Conservation (phyloP, 1,140 invertebrate species). For the Pseudobourletiella spinata region DNA sequence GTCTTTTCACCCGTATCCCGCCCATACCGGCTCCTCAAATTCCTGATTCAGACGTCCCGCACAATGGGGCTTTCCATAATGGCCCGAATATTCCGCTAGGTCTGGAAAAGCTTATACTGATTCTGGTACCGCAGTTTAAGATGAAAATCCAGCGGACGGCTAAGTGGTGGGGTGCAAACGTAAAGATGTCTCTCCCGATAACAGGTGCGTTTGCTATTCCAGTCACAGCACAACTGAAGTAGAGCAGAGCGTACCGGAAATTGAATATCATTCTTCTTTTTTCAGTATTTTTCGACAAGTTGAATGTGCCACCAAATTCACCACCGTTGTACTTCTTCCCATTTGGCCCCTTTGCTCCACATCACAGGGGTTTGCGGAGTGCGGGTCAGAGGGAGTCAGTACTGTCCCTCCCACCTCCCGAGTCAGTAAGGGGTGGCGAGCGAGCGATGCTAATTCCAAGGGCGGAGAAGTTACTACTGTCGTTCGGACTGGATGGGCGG, state of each 20-base stretch:
- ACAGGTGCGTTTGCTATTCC: constrained; percentile 6
- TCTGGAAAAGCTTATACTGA: constrained; percentile 22
- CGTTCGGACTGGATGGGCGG: constrained; percentile 21
- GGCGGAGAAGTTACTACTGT: constrained; percentile 21
- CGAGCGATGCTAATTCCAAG: constrained; percentile 23
- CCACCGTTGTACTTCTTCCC: constrained; percentile 8
- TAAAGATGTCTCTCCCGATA: constrained; percentile 27
- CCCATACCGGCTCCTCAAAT: constrained; percentile 8
- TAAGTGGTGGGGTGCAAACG: constrained; percentile 14
- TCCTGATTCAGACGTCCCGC: neutral
- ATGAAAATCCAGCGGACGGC: constrained; percentile 6
- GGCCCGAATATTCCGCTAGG: constrained; percentile 16
- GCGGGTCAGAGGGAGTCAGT: neutral
- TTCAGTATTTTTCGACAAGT: constrained; percentile 33
- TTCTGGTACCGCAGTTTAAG: constrained; percentile 32
- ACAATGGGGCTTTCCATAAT: too few relatives aligned
- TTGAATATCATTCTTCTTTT: neutral
- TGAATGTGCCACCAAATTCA: constrained; percentile 9
- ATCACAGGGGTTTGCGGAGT: neutral
- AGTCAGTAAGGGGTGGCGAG: constrained; percentile 8
- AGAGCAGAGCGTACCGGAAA: too few relatives aligned
- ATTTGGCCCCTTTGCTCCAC: neutral
- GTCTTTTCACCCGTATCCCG: constrained; percentile 11
- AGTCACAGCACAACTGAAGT: too few relatives aligned
- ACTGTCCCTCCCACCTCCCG: constrained; percentile 10